Evolutionary conservation across 2,797 vertebrate genomes (phyloP).

Genomic region (Rachycentron canadum): DNA sequence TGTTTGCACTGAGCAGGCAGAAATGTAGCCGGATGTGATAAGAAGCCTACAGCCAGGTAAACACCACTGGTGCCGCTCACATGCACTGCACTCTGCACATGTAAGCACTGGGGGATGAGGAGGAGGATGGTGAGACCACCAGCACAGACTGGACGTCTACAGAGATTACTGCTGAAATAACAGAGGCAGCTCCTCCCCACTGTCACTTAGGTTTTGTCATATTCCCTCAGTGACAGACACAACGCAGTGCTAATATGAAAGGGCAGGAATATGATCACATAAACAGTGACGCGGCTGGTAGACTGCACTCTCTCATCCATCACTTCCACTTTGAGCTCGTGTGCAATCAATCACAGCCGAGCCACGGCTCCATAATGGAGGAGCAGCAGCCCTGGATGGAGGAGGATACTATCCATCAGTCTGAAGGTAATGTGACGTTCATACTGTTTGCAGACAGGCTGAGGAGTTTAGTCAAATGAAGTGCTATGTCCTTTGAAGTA

Average conservation of each 20-base stretch:
- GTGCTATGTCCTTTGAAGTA: slow-evolving; percentile 70
- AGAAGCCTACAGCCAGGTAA: slow-evolving; percentile 15
- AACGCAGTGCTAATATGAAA: slow-evolving; percentile 32
- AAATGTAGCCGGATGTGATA: slow-evolving; percentile 6
- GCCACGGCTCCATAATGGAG: slow-evolving; percentile 45
- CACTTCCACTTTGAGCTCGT: slow-evolving; percentile 61
- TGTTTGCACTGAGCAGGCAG: background rate
- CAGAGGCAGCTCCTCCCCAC: slow-evolving; percentile 15
- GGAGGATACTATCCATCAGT: slow-evolving; percentile 72
- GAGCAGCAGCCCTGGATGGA: slow-evolving; percentile 46
- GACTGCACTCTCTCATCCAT: slow-evolving; percentile 64
- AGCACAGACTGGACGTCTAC: slow-evolving; percentile 6
- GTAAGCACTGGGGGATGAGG: background rate
- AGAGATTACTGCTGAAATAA: slow-evolving; percentile 29
- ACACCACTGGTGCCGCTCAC: slow-evolving; percentile 23
- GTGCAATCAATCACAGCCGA: slow-evolving; percentile 64
- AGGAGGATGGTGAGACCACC: background rate
- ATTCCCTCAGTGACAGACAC: slow-evolving; percentile 26
- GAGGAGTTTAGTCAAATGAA: slow-evolving; percentile 60
- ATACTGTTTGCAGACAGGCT: slow-evolving; percentile 54
- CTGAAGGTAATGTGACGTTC: slow-evolving; percentile 70
- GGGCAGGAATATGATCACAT: slow-evolving; percentile 54
- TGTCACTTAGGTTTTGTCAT: slow-evolving; percentile 17
- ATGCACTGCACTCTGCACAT: background rate
- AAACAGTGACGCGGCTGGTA: slow-evolving; percentile 29